These are phyloP conservation scores for Rhipidura dahli DNA, from an alignment of 2,113 vertebrate genomes.

Conservation along the genomic window DNA sequence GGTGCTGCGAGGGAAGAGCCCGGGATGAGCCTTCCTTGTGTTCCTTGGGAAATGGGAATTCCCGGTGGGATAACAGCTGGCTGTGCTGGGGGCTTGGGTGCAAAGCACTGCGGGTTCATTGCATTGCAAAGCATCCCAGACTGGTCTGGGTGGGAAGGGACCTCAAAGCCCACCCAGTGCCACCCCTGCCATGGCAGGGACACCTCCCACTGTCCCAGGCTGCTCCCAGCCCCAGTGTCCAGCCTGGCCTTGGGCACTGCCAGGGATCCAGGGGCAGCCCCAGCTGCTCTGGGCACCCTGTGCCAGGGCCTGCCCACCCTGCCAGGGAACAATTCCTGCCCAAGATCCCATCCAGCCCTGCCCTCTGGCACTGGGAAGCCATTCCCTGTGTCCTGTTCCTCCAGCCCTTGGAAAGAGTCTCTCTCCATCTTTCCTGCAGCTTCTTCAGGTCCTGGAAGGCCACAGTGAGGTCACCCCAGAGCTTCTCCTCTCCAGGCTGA, in stretches of 20 bases:
- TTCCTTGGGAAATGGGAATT: not conserved
- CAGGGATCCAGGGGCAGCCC: not conserved
- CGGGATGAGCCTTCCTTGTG: not conserved
- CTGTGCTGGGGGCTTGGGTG: not conserved
- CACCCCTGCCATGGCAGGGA: not conserved
- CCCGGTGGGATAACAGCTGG: not conserved
- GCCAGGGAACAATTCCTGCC: not conserved
- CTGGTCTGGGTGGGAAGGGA: not conserved
- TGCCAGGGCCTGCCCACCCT: not conserved
- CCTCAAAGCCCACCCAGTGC: fast-evolving
- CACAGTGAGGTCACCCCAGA: not conserved
- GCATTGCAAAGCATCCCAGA: not conserved
- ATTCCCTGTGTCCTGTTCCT: not conserved
- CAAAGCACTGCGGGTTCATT: not conserved
- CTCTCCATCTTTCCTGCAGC: not conserved
- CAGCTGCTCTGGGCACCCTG: not conserved
- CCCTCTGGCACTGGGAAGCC: not conserved
- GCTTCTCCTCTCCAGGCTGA: not conserved
- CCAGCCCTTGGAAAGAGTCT: not conserved
- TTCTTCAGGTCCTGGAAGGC: not conserved
- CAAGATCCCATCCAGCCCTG: not conserved
- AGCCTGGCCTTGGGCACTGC: fast-evolving
- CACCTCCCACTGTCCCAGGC: not conserved
- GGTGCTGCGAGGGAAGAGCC: not conserved
- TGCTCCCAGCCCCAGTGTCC: not conserved